Percentiles rank a stretch among this genome's conserved stretches.
Evolutionary conservation across 2,888 invertebrate species (phyloP).

Genomic region (Boloria euphrosyne): DNA sequence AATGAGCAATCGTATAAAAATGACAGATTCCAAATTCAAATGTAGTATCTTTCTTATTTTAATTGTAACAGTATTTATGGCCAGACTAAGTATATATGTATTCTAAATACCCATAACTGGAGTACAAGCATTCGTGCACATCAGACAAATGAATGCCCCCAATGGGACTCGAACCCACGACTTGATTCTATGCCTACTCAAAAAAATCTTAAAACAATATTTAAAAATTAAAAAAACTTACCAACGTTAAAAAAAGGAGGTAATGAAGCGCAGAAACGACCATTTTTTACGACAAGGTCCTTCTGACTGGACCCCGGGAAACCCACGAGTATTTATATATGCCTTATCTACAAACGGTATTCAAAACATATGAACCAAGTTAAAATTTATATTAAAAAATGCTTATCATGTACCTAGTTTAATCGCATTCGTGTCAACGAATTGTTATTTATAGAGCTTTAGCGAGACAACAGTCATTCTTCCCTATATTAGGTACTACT

Average conservation of each 20-base stretch:
- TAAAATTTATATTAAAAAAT: not conserved
- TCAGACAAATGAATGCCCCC: too few relatives aligned
- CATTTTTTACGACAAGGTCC: not conserved
- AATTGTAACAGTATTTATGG: too few relatives aligned
- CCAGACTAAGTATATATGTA: too few relatives aligned
- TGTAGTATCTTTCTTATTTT: too few relatives aligned
- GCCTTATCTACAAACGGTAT: not conserved
- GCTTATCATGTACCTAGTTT: not conserved
- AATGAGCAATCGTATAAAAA: too few relatives aligned
- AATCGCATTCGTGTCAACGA: not conserved
- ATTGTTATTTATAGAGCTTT: not conserved
- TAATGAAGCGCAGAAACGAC: not conserved
- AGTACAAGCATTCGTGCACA: too few relatives aligned
- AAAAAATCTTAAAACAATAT: not conserved
- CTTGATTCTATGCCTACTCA: too few relatives aligned
- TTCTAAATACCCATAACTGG: too few relatives aligned
- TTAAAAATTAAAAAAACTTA: not conserved
- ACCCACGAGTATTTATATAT: constrained; percentile 3
- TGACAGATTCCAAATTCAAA: too few relatives aligned
- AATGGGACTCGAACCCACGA: too few relatives aligned
- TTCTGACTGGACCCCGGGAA: not conserved
- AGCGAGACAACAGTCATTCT: not conserved
- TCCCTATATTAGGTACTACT: too few relatives aligned
- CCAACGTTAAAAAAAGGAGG: not conserved
- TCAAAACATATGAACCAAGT: constrained; percentile 2